A percentile compares a stretch with the other conserved stretches of the same genome.
These are phyloP conservation scores for Corythoichthys intestinalis DNA, from an alignment of 2,113 vertebrate genomes.

Conservation along the genomic window DNA sequence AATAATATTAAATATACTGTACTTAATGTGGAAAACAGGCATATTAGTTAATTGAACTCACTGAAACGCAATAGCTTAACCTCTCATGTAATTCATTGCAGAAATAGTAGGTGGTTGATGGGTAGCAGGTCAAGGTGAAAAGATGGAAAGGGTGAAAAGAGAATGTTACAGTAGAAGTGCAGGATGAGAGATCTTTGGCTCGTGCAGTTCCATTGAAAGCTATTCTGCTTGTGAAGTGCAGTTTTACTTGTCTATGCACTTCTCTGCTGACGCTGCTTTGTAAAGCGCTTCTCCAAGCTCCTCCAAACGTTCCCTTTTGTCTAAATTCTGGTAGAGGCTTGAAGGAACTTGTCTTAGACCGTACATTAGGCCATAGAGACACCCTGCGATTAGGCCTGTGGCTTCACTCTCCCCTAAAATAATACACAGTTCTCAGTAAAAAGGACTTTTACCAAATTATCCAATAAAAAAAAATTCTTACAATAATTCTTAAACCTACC, in stretches of 20 bases:
- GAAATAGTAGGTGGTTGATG: constrained; percentile 11
- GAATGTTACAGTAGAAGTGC: constrained; percentile 13
- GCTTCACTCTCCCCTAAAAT: constrained; percentile 84
- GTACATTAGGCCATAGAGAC: constrained; percentile 86
- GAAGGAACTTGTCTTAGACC: constrained; percentile 78
- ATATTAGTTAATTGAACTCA: constrained; percentile 6
- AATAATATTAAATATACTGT: neutral
- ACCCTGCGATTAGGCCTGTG: constrained; percentile 88
- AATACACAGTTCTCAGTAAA: constrained; percentile 4
- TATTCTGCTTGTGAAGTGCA: constrained; percentile 48
- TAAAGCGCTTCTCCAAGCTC: constrained; percentile 81
- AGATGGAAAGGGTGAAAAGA: constrained; percentile 6
- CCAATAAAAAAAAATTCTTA: neutral
- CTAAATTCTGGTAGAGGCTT: constrained; percentile 82
- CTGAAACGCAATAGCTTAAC: neutral
- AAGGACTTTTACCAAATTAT: neutral
- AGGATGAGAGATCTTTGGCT: constrained; percentile 12
- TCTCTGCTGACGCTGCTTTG: constrained; percentile 81
- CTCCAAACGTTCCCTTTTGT: constrained; percentile 79
- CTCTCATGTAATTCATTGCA: constrained; percentile 18
- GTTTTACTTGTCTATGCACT: constrained; percentile 77
- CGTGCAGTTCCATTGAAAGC: constrained; percentile 48
- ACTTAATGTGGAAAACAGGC: neutral
- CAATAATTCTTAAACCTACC: constrained; percentile 68
- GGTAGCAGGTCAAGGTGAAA: constrained; percentile 8